phyloP scores from a whole-genome alignment of 2,113 vertebrate genomes.

The Dromaius novaehollandiae region DNA sequence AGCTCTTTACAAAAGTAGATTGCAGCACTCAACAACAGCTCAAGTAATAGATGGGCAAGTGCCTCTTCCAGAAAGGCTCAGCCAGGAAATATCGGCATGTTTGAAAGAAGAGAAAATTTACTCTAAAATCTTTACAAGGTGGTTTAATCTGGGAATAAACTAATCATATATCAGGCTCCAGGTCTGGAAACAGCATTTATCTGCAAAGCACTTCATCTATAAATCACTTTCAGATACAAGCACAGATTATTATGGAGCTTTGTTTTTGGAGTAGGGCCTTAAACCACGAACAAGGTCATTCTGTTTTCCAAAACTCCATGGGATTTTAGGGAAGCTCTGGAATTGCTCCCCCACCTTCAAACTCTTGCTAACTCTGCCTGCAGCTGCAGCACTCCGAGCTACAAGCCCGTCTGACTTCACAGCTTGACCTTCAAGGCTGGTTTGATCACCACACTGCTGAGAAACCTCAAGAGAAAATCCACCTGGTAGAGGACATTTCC shows the following conservation, averaged over 20 bases:
- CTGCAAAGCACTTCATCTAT: background rate
- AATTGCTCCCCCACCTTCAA: background rate
- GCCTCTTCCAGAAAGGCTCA: background rate
- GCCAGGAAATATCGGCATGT: background rate
- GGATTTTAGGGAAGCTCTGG: background rate
- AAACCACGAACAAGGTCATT: background rate
- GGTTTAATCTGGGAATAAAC: background rate
- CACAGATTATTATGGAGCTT: background rate
- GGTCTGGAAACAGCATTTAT: background rate
- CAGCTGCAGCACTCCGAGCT: background rate
- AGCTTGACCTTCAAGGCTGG: background rate
- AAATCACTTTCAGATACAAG: background rate
- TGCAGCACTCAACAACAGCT: background rate
- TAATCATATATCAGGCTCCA: background rate
- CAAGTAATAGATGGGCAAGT: background rate
- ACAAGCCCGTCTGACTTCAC: background rate
- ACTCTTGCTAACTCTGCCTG: fast-evolving
- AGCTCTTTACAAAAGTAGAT: background rate
- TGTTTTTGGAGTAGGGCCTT: background rate
- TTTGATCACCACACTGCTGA: background rate
- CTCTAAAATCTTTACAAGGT: background rate
- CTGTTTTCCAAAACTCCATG: background rate
- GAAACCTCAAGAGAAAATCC: background rate
- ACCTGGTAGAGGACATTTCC: background rate
- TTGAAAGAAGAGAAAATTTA: background rate